Conservation (phyloP, 2,797 vertebrate species). For the Vipera latastei region DNA sequence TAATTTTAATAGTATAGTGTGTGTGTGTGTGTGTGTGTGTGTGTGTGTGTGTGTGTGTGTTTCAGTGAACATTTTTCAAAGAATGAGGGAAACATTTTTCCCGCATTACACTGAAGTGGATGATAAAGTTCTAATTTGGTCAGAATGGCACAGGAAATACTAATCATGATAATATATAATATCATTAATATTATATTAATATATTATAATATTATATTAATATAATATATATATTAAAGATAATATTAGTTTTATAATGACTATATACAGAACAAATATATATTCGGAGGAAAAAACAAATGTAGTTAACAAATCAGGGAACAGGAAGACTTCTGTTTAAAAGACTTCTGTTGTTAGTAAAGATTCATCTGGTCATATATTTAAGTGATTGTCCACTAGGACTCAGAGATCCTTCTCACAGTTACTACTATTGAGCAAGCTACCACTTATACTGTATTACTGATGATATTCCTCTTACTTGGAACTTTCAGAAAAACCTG, state of each 20-base stretch:
- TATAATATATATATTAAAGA: too few relatives aligned
- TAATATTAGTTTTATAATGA: too few relatives aligned
- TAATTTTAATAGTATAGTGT: neutral
- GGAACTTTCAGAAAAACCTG: neutral
- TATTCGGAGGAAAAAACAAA: neutral
- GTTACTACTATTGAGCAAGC: too few relatives aligned
- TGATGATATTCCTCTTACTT: neutral
- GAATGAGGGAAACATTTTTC: neutral
- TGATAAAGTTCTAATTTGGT: neutral
- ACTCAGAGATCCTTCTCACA: too few relatives aligned
- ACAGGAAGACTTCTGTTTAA: neutral
- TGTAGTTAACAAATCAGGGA: neutral
- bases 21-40: neutral
- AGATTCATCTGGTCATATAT: neutral
- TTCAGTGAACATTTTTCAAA: neutral
- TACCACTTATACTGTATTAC: neutral
- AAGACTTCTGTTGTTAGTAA: neutral
- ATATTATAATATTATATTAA: too few relatives aligned
- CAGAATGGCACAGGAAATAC: neutral
- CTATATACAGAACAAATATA: neutral
- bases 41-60: neutral
- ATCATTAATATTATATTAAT: too few relatives aligned
- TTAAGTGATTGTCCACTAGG: too few relatives aligned
- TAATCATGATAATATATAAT: neutral
- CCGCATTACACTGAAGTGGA: neutral